Evolutionary conservation across 2,797 vertebrate genomes (phyloP).

Genomic region (Aulostomus chinensis): DNA sequence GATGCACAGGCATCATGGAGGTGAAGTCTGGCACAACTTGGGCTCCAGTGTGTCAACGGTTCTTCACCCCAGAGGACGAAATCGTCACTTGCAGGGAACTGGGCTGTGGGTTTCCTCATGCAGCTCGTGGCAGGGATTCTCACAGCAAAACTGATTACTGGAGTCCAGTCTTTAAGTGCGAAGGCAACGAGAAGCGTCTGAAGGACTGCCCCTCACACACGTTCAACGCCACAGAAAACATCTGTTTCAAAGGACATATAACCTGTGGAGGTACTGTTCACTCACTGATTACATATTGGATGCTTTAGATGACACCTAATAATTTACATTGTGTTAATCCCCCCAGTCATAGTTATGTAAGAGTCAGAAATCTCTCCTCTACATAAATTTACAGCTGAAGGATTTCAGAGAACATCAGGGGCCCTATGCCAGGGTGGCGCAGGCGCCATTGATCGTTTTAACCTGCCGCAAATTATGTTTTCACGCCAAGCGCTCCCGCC

Average conservation of each 20-base stretch:
- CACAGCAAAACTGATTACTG: neutral
- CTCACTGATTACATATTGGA: neutral
- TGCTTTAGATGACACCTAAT: neutral
- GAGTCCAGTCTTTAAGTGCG: neutral
- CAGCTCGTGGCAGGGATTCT: fast-evolving
- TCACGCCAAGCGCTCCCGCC: too few relatives aligned
- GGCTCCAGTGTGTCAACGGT: neutral
- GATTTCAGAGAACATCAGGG: too few relatives aligned
- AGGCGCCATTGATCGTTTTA: too few relatives aligned
- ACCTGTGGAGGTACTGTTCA: neutral
- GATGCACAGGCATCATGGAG: constrained; percentile 15
- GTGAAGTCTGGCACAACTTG: constrained; percentile 13
- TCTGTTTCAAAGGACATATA: fast-evolving
- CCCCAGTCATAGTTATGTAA: too few relatives aligned
- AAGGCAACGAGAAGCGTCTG: constrained; percentile 3
- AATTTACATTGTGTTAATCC: too few relatives aligned
- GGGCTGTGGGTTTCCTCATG: constrained; percentile 13
- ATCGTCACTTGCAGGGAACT: constrained; percentile 16
- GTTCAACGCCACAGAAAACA: neutral
- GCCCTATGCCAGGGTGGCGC: too few relatives aligned
- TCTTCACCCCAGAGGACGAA: neutral
- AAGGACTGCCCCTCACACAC: neutral
- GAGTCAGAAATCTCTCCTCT: too few relatives aligned
- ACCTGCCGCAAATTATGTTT: too few relatives aligned
- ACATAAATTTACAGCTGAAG: too few relatives aligned